Evolutionary conservation across 1,140 invertebrate species (phyloP).

Genomic region (Physella acuta): DNA sequence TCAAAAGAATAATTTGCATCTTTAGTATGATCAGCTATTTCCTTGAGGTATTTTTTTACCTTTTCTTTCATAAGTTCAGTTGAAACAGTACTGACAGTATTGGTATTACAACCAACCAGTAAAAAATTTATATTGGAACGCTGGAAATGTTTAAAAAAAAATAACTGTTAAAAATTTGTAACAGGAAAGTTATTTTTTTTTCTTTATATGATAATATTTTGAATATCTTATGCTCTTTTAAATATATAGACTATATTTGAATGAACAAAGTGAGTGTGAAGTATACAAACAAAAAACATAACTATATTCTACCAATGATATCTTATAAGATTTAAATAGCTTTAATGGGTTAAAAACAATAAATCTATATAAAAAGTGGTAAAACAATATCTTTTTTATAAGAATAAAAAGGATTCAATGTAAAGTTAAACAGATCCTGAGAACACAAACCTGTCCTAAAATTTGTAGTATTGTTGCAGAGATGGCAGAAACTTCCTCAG

Average conservation of each 20-base stretch:
- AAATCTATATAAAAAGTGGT: background rate
- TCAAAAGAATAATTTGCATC: slow-evolving; percentile 1
- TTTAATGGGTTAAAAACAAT: background rate
- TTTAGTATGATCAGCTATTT: background rate
- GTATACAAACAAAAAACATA: too few species aligned
- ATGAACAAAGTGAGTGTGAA: too few species aligned
- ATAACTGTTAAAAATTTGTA: too few species aligned
- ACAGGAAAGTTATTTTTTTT: too few species aligned
- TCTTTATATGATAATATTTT: too few species aligned
- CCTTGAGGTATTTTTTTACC: background rate
- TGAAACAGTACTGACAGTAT: slow-evolving; percentile 4
- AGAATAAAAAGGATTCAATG: background rate
- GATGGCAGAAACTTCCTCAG: slow-evolving; percentile 4
- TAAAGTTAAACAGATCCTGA: background rate
- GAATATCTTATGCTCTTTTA: too few species aligned
- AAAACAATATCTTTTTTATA: background rate
- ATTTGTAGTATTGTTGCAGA: slow-evolving; percentile 4
- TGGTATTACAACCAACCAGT: slow-evolving; percentile 3
- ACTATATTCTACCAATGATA: too few species aligned
- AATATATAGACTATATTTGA: too few species aligned
- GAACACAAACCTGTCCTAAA: slow-evolving; percentile 3
- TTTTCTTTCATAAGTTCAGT: background rate
- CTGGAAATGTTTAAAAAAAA: too few species aligned
- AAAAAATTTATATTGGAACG: too few species aligned
- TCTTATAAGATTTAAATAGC: too few species aligned